A percentile compares a stretch with the other conserved stretches of the same genome.
These are phyloP conservation scores for Callionymus lyra DNA, from an alignment of 2,113 vertebrate genomes.

Conservation along the genomic window DNA sequence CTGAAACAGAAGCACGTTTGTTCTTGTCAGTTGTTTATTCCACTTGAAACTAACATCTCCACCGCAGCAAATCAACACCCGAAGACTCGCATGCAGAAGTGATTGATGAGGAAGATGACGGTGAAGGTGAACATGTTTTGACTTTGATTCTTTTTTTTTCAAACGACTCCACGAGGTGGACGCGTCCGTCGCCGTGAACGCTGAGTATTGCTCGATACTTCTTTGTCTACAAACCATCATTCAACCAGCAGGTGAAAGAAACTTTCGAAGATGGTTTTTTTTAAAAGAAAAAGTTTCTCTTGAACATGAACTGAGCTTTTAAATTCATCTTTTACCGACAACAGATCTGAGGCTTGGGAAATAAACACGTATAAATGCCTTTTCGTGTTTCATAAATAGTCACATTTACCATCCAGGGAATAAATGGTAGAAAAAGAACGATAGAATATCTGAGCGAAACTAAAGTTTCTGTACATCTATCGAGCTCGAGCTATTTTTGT, in stretches of 20 bases:
- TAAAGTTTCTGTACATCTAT: constrained; percentile 1
- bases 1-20: too few relatives aligned
- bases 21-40: constrained; percentile 59
- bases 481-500: constrained; percentile 1
- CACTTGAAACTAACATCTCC: constrained; percentile 52
- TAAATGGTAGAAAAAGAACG: constrained; percentile 12
- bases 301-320: not conserved
- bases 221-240: constrained; percentile 27
- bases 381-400: constrained; percentile 46
- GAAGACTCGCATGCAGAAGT: constrained; percentile 63
- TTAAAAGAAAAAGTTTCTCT: not conserved
- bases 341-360: constrained; percentile 36
- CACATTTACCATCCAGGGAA: constrained; percentile 12
- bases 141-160: constrained; percentile 28
- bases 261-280: constrained; percentile 2
- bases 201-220: constrained; percentile 21
- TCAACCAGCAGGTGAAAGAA: constrained; percentile 6
- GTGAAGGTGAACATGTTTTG: constrained; percentile 27
- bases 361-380: constrained; percentile 64
- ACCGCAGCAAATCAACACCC: constrained; percentile 54
- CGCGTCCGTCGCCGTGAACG: too few relatives aligned
- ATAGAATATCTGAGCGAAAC: constrained; percentile 28
- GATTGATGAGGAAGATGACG: constrained; percentile 45
- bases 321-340: not conserved
- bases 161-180: constrained; percentile 48